Evolutionary conservation across 2,113 vertebrate species (phyloP), one percentile per base, ranked within the genome.

Genomic region (Tyrannus savana): DNA sequence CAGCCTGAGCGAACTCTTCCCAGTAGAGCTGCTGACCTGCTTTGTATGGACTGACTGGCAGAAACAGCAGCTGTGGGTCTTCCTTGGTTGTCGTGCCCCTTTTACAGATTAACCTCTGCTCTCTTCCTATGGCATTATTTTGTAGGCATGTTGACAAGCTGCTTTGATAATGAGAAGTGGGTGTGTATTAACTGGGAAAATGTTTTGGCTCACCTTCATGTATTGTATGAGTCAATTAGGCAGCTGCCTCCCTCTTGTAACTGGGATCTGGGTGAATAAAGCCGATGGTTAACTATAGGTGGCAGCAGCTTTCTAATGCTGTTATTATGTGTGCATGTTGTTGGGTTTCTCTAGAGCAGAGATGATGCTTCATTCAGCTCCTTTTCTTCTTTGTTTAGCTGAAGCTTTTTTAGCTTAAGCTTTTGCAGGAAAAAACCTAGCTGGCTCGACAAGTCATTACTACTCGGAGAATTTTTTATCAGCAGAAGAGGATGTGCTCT

Each of bases 301-400:
- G 93, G 95, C 91, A 90, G 93, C 84, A 91, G 87, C 47, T 90
- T 96, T 93, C 90, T 94, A 23, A 73, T 31, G n/a, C 89, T 95
- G 47, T 76, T 83, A 21, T 5, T 73, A 12, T 2, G 4, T 28
- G 39, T 74, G 74, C 47, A 1, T 41, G 81, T 49, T 66, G 27
- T 84, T 77, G 53, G 5, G 39, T 53, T 93, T 62, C 53, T 91
- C 77, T 73, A 41, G 67, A 82, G 74, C 2, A 0, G 63, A 81
- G 66, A 33, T 72, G 68, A 79, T 93, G 73, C 62, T 71, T 93
- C 83, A 25, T 73, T 89, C 49, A 60, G 39, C 30, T 75, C 59
- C 71, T 62, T 7, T 46, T 76, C 47, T 52, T 75, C n/a, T 74
- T 88, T 60, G 55, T 81, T 88, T 84, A 86, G 47, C 63, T 78